Evolutionary conservation across 2,797 vertebrate species (phyloP).

Genomic region (Acanthurus lineatus): DNA sequence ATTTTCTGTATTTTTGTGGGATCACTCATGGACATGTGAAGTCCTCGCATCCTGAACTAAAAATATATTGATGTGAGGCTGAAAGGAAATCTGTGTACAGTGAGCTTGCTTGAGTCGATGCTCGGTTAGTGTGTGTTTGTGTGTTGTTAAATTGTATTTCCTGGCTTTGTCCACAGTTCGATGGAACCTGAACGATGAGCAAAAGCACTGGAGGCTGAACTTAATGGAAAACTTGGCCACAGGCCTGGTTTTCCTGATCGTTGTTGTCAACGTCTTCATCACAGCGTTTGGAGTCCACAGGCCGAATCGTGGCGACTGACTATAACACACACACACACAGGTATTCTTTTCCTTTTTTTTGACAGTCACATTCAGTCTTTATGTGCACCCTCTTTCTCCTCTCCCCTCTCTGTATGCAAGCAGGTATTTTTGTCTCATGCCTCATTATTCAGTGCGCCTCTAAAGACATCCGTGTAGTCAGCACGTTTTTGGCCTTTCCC

Average conservation of each 20-base stretch:
- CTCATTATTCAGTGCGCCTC: constrained; percentile 52
- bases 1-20: constrained; percentile 8
- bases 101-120: constrained; percentile 51
- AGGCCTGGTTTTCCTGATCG: constrained; percentile 89
- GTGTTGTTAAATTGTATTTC: constrained; percentile 34
- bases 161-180: constrained; percentile 81
- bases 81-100: constrained; percentile 45
- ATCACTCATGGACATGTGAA: constrained; percentile 18
- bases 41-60: constrained; percentile 30
- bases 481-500: constrained; percentile 62
- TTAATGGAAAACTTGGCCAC: constrained; percentile 89
- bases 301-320: constrained; percentile 61
- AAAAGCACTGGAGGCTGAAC: constrained; percentile 87
- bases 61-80: constrained; percentile 44
- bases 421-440: constrained; percentile 42
- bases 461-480: constrained; percentile 63
- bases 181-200: constrained; percentile 92
- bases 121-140: constrained; percentile 34
- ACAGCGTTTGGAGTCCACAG: constrained; percentile 91
- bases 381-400: constrained; percentile 28
- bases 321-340: constrained; percentile 9
- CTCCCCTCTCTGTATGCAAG: constrained; percentile 40
- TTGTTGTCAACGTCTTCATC: constrained; percentile 92
- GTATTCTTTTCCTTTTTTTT: constrained; percentile 42
- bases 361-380: constrained; percentile 34